Conservation (phyloP, 2,888 invertebrate genomes). For the Diplolepis rosae region DNA sequence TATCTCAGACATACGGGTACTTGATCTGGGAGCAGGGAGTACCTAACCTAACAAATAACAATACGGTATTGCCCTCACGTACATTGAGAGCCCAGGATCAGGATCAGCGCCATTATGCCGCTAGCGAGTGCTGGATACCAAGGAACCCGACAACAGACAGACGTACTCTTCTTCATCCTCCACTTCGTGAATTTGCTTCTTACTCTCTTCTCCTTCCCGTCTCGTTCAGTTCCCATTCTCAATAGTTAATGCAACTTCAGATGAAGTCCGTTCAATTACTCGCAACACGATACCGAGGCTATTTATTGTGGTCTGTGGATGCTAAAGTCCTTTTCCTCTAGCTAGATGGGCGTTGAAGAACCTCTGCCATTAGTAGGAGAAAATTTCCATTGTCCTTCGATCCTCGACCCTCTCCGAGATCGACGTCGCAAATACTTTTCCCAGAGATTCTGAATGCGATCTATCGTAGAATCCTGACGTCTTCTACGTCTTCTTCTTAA, state of each 20-base stretch:
- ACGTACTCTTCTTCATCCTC: constrained; percentile 45
- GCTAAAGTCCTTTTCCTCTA: constrained; percentile 47
- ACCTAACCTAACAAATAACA: constrained; percentile 66
- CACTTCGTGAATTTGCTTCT: constrained; percentile 34
- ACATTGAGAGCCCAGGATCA: constrained; percentile 57
- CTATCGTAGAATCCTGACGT: constrained; percentile 19
- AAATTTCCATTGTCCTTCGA: constrained; percentile 29
- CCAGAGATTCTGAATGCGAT: constrained; percentile 1
- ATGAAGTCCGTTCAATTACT: constrained; percentile 68
- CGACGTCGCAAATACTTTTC: constrained; percentile 11
- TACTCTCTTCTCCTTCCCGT: constrained; percentile 39
- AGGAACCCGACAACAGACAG: constrained; percentile 51
- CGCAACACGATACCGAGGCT: constrained; percentile 67
- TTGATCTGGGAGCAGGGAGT: constrained; percentile 60
- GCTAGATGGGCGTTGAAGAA: constrained; percentile 21
- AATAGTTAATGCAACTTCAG: constrained; percentile 64
- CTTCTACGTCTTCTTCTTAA: constrained; percentile 18
- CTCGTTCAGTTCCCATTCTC: constrained; percentile 51
- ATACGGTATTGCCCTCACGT: constrained; percentile 66
- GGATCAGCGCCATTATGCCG: constrained; percentile 60
- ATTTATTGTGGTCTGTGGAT: constrained; percentile 67
- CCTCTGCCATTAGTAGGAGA: constrained; percentile 28
- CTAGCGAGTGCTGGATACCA: constrained; percentile 38
- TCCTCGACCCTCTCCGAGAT: constrained; percentile 14
- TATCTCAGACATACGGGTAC: constrained; percentile 57